A percentile compares a stretch with the other conserved stretches of the same genome.
These are phyloP conservation scores for Camponotus fellah DNA, from an alignment of 2,888 invertebrate genomes.

Conservation along the genomic window DNA sequence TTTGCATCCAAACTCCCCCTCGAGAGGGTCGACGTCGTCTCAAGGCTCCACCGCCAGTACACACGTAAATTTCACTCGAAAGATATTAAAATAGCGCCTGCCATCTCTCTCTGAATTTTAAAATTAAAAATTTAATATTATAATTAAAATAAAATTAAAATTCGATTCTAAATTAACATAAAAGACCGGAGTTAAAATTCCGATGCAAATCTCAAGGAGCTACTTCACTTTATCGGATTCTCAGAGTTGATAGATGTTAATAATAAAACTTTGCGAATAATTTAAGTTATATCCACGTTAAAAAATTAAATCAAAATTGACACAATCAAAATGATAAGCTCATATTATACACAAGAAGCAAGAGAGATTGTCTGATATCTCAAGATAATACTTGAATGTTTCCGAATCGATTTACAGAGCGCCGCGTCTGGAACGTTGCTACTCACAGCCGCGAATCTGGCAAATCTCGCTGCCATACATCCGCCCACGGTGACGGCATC, in stretches of 20 bases:
- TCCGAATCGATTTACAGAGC: slow-evolving; percentile 88
- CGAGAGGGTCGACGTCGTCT: slow-evolving; percentile 88
- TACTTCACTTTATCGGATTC: background rate
- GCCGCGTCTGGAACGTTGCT: slow-evolving; percentile 93
- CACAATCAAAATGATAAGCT: background rate
- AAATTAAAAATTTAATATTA: too few relatives aligned
- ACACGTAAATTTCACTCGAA: slow-evolving; percentile 88
- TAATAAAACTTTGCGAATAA: background rate
- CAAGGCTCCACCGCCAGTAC: slow-evolving; percentile 92
- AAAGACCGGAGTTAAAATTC: background rate
- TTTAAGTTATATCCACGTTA: background rate
- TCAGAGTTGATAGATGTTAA: background rate
- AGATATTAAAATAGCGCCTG: background rate
- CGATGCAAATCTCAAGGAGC: background rate
- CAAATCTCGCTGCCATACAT: slow-evolving; percentile 85
- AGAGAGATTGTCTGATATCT: background rate
- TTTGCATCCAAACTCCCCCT: slow-evolving; percentile 83
- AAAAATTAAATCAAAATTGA: background rate
- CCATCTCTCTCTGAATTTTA: background rate
- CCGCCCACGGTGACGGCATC: slow-evolving; percentile 85
- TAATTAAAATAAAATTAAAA: slow-evolving; percentile 15
- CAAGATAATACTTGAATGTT: background rate
- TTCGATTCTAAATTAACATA: background rate
- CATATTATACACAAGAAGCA: background rate
- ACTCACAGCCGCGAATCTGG: slow-evolving; percentile 92